phyloP scores from a whole-genome alignment of 2,113 vertebrate genomes.

The Chloroceryle aenea region DNA sequence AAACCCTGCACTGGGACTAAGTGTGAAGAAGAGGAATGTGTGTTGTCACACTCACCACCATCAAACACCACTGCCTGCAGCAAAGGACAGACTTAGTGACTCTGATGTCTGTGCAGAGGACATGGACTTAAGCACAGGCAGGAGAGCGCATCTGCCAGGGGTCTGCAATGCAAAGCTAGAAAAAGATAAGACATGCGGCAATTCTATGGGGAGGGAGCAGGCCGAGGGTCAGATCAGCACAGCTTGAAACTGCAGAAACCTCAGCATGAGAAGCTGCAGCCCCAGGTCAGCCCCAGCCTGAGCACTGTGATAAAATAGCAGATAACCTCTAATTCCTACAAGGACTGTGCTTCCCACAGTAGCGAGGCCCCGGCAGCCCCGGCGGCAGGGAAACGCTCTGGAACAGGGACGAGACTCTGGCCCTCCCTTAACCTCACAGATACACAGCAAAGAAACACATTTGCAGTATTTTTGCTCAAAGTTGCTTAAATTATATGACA shows the following conservation, averaged over 20 bases:
- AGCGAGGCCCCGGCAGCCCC: neutral
- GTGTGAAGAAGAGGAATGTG: neutral
- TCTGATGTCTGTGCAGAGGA: fast-evolving
- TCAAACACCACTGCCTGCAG: fast-evolving
- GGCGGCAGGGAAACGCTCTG: neutral
- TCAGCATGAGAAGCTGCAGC: neutral
- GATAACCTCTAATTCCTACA: neutral
- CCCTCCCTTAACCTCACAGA: neutral
- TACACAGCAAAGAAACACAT: neutral
- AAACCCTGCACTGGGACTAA: conserved; percentile 6
- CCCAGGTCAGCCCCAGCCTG: neutral
- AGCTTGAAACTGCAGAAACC: neutral
- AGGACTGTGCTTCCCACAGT: neutral
- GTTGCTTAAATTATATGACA: neutral
- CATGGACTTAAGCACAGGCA: neutral
- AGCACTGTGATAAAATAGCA: fast-evolving
- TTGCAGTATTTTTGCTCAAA: neutral
- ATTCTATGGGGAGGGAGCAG: fast-evolving
- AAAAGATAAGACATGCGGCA: neutral
- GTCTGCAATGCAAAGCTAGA: neutral
- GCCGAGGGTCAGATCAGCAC: fast-evolving
- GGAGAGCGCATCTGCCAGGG: neutral
- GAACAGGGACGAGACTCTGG: neutral
- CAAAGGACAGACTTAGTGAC: neutral
- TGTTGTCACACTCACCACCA: neutral